Percentiles rank a stretch among this genome's conserved stretches.
Conservation (phyloP, 1,140 invertebrate species). For the Cotesia chilonis region DNA sequence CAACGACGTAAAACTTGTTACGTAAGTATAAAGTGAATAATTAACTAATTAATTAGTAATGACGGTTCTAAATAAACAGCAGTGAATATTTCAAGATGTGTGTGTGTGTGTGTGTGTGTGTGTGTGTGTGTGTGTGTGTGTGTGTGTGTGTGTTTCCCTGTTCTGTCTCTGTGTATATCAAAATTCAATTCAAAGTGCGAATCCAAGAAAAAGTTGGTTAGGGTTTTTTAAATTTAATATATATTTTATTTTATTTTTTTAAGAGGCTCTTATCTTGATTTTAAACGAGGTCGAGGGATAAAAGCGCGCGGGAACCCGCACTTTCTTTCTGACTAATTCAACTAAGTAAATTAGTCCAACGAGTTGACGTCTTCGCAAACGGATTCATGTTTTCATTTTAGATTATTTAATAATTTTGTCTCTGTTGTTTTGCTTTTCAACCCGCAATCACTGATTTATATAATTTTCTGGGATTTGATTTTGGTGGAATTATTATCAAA, state of each 20-base stretch:
- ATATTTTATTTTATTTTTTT: neutral
- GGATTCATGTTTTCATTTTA: no score
- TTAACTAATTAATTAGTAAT: constrained; percentile 17
- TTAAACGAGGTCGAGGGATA: constrained; percentile 20
- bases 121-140: no score
- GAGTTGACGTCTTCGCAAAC: neutral
- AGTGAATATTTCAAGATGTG: neutral
- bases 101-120: no score
- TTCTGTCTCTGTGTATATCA: no score
- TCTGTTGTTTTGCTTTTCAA: constrained; percentile 2
- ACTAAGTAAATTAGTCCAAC: constrained; percentile 19
- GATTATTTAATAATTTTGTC: neutral
- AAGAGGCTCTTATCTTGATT: constrained; percentile 13
- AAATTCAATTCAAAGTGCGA: no score
- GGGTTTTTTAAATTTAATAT: no score
- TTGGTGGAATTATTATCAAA: no score
- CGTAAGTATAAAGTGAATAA: neutral
- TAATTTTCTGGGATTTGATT: no score
- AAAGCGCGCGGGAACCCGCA: constrained; percentile 17
- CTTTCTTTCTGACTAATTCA: constrained; percentile 10
- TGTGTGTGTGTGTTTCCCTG: no score
- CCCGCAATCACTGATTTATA: neutral
- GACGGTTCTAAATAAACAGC: neutral
- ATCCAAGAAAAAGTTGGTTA: no score
- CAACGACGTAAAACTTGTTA: no score